Conservation (phyloP, 2,888 invertebrate species). For the Capitulum mitella region DNA sequence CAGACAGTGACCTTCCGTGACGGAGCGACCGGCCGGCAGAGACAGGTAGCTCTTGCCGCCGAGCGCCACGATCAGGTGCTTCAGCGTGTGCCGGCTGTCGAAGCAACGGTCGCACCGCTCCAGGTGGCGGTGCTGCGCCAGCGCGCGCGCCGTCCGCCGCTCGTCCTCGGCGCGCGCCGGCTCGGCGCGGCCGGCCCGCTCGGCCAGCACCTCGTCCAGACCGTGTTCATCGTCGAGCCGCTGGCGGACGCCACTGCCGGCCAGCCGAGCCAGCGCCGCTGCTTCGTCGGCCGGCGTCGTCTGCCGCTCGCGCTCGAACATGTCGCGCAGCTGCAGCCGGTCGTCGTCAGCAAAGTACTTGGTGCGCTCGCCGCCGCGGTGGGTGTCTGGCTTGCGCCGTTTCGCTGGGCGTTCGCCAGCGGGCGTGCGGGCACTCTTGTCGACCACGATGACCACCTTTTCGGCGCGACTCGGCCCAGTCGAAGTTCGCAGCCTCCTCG, state of each 20-base stretch:
- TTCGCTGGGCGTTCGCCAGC: slow-evolving; percentile 35
- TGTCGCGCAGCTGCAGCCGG: slow-evolving; percentile 70
- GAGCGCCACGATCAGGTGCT: slow-evolving; percentile 74
- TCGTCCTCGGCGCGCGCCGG: slow-evolving; percentile 55
- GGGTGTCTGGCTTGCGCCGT: slow-evolving; percentile 40
- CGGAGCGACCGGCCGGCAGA: slow-evolving; percentile 68
- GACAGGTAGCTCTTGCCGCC: slow-evolving; percentile 72
- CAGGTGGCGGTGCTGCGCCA: slow-evolving; percentile 58
- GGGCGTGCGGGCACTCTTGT: background rate
- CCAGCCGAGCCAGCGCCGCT: slow-evolving; percentile 61
- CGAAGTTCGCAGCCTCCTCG: background rate
- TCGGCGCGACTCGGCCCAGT: background rate
- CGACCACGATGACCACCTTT: background rate
- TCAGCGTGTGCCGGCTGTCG: slow-evolving; percentile 67
- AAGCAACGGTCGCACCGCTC: slow-evolving; percentile 72
- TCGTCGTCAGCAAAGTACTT: slow-evolving; percentile 87
- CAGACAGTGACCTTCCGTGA: slow-evolving; percentile 75
- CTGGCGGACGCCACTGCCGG: slow-evolving; percentile 53
- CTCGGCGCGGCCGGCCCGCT: slow-evolving; percentile 62
- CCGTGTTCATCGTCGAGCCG: slow-evolving; percentile 51
- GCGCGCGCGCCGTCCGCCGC: slow-evolving; percentile 44
- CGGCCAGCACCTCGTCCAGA: slow-evolving; percentile 76
- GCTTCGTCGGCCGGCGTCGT: slow-evolving; percentile 71
- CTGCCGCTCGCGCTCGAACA: slow-evolving; percentile 66
- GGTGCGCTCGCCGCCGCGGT: slow-evolving; percentile 59